These are phyloP conservation scores for Sipunculus nudus DNA, from an alignment of 2,888 invertebrate species.

Conservation along the genomic window DNA sequence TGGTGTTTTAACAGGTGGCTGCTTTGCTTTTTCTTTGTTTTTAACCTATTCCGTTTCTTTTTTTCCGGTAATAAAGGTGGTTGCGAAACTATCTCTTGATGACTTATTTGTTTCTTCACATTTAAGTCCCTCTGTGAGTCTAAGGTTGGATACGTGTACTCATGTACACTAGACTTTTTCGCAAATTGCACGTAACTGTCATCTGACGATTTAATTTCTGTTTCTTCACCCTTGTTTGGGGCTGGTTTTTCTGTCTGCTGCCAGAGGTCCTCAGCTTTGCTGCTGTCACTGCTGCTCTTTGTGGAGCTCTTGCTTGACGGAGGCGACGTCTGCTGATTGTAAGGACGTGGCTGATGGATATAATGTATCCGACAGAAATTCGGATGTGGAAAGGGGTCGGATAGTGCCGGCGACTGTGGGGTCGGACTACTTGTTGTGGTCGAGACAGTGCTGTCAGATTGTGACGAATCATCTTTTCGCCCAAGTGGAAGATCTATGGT, in stretches of 20 bases:
- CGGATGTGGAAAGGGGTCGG: constrained; percentile 59
- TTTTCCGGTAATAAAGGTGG: constrained; percentile 66
- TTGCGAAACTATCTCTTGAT: constrained; percentile 64
- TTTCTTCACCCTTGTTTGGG: background rate
- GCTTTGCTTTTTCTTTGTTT: constrained; percentile 29
- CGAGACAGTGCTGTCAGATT: constrained; percentile 64
- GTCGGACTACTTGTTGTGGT: constrained; percentile 61
- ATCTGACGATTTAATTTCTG: background rate
- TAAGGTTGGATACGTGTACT: constrained; percentile 83
- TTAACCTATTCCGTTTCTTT: constrained; percentile 47
- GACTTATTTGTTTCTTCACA: constrained; percentile 43
- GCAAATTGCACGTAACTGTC: constrained; percentile 78
- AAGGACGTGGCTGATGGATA: constrained; percentile 67
- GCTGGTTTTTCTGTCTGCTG: constrained; percentile 47
- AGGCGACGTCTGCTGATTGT: constrained; percentile 46
- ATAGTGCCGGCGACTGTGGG: constrained; percentile 54
- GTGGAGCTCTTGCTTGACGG: constrained; percentile 51
- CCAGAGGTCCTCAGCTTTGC: constrained; percentile 61
- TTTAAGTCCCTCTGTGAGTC: constrained; percentile 54
- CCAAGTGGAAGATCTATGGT: constrained; percentile 87
- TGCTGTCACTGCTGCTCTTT: constrained; percentile 41
- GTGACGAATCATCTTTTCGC: constrained; percentile 70
- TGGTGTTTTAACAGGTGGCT: constrained; percentile 36
- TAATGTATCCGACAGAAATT: no score
- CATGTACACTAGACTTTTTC: constrained; percentile 75